These are phyloP conservation scores for Rhaphigaster nebulosa DNA, from an alignment of 2,888 invertebrate genomes.

Conservation along the genomic window DNA sequence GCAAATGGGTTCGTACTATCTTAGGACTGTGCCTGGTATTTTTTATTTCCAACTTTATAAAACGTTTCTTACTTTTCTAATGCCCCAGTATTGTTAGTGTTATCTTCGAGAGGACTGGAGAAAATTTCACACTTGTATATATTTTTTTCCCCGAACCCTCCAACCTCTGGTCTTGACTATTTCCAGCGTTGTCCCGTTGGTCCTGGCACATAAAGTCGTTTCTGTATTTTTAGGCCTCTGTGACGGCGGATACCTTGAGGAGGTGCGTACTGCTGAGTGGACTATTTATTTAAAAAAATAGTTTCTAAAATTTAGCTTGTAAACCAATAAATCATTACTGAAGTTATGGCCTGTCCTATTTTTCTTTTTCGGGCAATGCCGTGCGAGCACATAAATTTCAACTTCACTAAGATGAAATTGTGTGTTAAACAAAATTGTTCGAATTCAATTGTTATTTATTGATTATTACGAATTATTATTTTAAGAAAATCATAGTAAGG, in stretches of 20 bases:
- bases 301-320: not conserved
- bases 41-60: no score
- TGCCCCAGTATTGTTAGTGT: not conserved
- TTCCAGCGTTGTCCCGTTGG: constrained; percentile 19
- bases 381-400: no score
- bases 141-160: not conserved
- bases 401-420: no score
- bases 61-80: not conserved
- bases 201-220: constrained; percentile 1
- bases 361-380: no score
- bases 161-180: not conserved
- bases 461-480: no score
- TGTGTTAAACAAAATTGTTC: no score
- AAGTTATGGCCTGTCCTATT: not conserved
- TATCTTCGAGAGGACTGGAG: not conserved
- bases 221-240: not conserved
- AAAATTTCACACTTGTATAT: not conserved
- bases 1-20: no score
- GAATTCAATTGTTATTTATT: no score
- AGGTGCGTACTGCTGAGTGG: not conserved
- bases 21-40: no score
- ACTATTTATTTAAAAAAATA: not conserved
- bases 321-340: not conserved
- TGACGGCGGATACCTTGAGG: not conserved
- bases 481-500: no score